Evolutionary conservation across 2,797 vertebrate genomes (phyloP), one percentile per base, ranked within the genome.

Genomic region (Microctenopoma lineatum): DNA sequence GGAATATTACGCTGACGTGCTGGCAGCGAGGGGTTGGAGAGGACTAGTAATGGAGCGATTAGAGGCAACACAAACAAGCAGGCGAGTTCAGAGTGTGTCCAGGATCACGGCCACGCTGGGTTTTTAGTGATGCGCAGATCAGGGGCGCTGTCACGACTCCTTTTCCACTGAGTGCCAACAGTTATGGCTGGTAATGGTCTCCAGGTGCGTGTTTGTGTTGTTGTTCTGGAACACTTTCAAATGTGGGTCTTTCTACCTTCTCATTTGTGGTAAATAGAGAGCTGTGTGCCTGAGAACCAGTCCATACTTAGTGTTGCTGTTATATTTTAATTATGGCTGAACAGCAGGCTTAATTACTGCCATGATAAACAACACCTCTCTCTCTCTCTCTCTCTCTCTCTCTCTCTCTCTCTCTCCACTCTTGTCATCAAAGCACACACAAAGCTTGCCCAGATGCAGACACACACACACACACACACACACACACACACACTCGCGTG

Each of bases 271-370:
- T 75, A 73, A 79, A 76, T 55, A 64, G 45, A 58, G 59, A 59
- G 67, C 70, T 57, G 59, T 52, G 52, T 44, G 41, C 1, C 45
- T 1, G 32, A 41, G 56, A 67, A 38, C 66, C 11, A 15, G 75
- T 77, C 60, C 74, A 71, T 83, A 76, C 73, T 77, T 76, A 68
- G 70, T 73, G 75, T 74, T 51, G 55, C 80, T 84, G 79, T 83
- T 86, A 77, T 88, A 81, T 91, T 89, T 88, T 92, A 91, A 93
- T 93, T 93, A 90, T 89, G 92, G 85, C 61, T 47, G 66, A 89
- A 89, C 80, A 54, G 75, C 61, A 54, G 57, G 66, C 81, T 87
- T 92, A 91, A 92, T 94, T 92, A 92, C 77, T 72, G 79, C 62
- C 81, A 84, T 88, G 88, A 92, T 90, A 90, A 92, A 92, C 88